Base-by-base conservation (phyloP, 2,888 invertebrate genomes). In the Scaptomyza cyrtandrae region DNA sequence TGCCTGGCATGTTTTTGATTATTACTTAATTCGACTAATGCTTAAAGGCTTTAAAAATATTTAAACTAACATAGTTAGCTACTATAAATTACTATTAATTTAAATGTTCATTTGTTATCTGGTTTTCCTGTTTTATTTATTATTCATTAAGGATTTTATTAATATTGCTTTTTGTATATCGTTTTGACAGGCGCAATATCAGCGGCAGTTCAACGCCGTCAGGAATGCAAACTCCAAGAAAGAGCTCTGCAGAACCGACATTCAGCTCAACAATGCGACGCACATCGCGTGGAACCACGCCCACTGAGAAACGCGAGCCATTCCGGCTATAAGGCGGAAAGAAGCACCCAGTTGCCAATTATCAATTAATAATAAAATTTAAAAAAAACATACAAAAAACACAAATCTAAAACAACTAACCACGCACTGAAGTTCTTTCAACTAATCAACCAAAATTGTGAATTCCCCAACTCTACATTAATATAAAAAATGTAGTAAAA, bases 261-360 rank as follows among this genome's bases (percentile, higher is more conserved):
- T 86, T 90, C 64, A 90, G 90, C 69, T 90, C 89, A 49, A 89
- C 90, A 27, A 85, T 91, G 85, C 87, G 91, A 52, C 88, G 92
- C 61, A 91, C 91, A 77, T 88, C 91, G 48, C 91, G 92, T 31
- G 92, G 92, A 29, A 90, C 91, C 52, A 92, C 92, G 59, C 92
- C 92, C 50, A 90, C 91, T 35, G 91, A 91, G 67, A 92, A 92
- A 92, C 94, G 95, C 89, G 95, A 95, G 93, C 96, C 96, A 84
- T 96, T 96, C 93, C 94, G 95, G 93, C 94, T 96, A 78, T 96
- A 95, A 93, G 93, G 45, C 73, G 73, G 45, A 41, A 13, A 33
- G n/a, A 11, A 19, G 19, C 19, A 19, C 19, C 19, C 19, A 19
- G 19, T 6, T 19, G 59, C 52, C 45, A 66, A 62, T 65, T 80